phyloP scores from a whole-genome alignment of 2,888 invertebrate species.

The Mystacides longicornis region DNA sequence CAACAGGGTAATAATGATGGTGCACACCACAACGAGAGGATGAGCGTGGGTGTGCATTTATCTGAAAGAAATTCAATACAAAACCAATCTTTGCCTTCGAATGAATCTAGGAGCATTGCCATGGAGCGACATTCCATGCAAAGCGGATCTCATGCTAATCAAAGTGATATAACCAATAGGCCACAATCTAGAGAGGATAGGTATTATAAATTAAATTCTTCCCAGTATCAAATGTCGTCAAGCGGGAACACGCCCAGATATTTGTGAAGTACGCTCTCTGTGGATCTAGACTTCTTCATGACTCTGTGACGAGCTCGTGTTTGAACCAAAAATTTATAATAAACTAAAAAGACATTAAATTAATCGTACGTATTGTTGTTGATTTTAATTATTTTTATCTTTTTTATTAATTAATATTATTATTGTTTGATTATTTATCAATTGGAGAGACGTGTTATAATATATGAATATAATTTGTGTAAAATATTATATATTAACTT shows the following conservation, averaged over 20 bases:
- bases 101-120: neutral
- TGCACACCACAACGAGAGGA: neutral
- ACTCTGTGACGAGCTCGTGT: constrained; percentile 16
- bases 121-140: neutral
- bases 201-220: constrained; percentile 4
- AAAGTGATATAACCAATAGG: neutral
- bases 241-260: constrained; percentile 18
- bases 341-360: neutral
- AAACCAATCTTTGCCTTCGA: neutral
- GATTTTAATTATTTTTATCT: too few relatives aligned
- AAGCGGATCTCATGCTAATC: neutral
- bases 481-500: too few relatives aligned
- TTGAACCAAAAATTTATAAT: neutral
- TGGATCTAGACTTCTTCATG: constrained; percentile 19
- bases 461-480: too few relatives aligned
- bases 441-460: too few relatives aligned
- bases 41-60: neutral
- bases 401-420: too few relatives aligned
- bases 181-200: constrained; percentile 3
- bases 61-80: neutral
- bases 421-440: too few relatives aligned
- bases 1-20: neutral
- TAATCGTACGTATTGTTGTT: neutral
- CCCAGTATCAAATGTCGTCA: constrained; percentile 20
- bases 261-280: constrained; percentile 23